Percentiles rank a stretch among this genome's conserved stretches.
These are phyloP conservation scores for Metopia argyrocephala DNA, from an alignment of 2,888 invertebrate species.

Conservation along the genomic window DNA sequence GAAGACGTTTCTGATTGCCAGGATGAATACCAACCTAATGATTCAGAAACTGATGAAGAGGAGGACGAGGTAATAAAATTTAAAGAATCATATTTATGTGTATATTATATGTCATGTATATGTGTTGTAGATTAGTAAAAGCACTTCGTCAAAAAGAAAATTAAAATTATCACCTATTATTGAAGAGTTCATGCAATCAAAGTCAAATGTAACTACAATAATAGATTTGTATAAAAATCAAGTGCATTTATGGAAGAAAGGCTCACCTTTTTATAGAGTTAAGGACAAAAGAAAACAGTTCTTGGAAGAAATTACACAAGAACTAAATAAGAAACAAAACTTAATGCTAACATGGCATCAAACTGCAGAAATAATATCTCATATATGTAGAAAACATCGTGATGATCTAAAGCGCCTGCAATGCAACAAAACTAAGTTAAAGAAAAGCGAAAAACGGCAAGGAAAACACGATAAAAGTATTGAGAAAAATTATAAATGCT, in stretches of 20 bases:
- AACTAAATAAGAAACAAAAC: constrained; percentile 41
- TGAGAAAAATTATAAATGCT: constrained; percentile 23
- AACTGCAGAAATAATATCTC: constrained; percentile 39
- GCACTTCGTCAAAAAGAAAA: not conserved
- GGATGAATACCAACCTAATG: constrained; percentile 41
- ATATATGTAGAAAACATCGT: constrained; percentile 45
- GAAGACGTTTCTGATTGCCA: constrained; percentile 35
- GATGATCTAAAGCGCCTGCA: constrained; percentile 40
- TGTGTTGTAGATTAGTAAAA: not conserved
- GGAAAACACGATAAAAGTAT: constrained; percentile 29
- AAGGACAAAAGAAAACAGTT: constrained; percentile 44
- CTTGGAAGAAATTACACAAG: constrained; percentile 45
- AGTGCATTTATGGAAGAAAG: constrained; percentile 50
- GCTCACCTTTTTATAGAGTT: constrained; percentile 35
- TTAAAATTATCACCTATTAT: constrained; percentile 39
- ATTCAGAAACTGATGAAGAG: constrained; percentile 9
- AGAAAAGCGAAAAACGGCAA: constrained; percentile 16
- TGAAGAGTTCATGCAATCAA: constrained; percentile 44
- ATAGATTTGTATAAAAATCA: constrained; percentile 54
- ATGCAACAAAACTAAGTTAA: constrained; percentile 24
- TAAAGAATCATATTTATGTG: not conserved
- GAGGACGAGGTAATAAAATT: not conserved
- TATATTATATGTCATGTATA: not conserved
- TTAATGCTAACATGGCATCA: constrained; percentile 34
- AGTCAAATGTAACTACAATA: constrained; percentile 33